Conservation (phyloP, 1,140 invertebrate species). For the Hormaphis cornu region DNA sequence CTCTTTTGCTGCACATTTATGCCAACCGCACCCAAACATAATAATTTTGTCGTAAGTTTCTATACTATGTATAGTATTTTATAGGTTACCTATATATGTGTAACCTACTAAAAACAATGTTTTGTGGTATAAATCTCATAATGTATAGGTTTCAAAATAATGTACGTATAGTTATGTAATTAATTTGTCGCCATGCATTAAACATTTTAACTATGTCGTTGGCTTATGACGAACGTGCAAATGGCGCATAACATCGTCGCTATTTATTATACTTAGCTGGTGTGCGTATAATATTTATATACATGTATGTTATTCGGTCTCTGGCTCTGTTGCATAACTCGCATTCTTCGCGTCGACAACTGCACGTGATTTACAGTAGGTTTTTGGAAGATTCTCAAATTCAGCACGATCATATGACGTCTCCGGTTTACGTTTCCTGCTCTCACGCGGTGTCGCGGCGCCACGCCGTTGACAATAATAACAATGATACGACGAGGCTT, state of each 20-base stretch:
- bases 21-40: too few species aligned
- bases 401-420: not conserved
- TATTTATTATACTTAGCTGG: not conserved
- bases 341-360: not conserved
- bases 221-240: not conserved
- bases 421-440: not conserved
- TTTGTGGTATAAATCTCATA: too few species aligned
- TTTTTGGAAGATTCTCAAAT: conserved; percentile 10
- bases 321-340: not conserved
- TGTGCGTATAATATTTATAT: not conserved
- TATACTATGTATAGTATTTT: too few species aligned
- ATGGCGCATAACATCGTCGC: not conserved
- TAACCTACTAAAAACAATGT: too few species aligned
- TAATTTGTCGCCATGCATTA: not conserved
- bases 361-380: not conserved
- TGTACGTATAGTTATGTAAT: not conserved
- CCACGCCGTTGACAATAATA: not conserved
- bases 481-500: not conserved
- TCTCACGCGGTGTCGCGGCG: not conserved
- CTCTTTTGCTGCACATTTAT: too few species aligned
- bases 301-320: not conserved
- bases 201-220: not conserved
- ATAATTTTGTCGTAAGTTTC: too few species aligned
- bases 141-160: not conserved
- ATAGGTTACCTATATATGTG: too few species aligned